These are phyloP conservation scores for Mesorhabditis spiculigera DNA, from an alignment of 2,888 invertebrate genomes.

Conservation along the genomic window DNA sequence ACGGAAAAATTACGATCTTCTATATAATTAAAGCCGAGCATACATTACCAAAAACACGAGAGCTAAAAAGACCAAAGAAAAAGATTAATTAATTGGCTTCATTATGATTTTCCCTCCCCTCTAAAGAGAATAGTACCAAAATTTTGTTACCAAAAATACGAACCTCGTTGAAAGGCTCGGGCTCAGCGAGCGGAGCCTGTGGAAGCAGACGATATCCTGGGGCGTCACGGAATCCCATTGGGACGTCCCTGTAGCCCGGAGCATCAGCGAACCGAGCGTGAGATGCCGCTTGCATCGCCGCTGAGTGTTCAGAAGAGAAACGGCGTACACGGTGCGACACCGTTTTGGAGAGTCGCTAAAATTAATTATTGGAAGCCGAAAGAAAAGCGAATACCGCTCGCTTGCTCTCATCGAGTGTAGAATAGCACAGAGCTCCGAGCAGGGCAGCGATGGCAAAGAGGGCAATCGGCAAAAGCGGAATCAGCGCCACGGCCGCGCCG, in stretches of 20 bases:
- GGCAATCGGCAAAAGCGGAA: constrained; percentile 56
- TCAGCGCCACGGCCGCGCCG: constrained; percentile 49
- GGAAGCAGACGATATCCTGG: constrained; percentile 58
- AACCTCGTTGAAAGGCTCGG: constrained; percentile 30
- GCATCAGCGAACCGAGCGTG: not conserved
- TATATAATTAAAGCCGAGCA: too few relatives aligned
- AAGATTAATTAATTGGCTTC: too few relatives aligned
- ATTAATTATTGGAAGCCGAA: not conserved
- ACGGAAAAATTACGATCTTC: too few relatives aligned
- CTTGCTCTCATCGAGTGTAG: constrained; percentile 9
- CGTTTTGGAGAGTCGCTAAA: not conserved
- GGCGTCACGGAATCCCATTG: constrained; percentile 23
- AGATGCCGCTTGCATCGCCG: constrained; percentile 12
- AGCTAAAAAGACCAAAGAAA: too few relatives aligned
- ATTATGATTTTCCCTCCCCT: too few relatives aligned
- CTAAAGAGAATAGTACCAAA: too few relatives aligned
- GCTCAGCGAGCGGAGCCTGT: constrained; percentile 53
- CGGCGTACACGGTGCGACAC: not conserved
- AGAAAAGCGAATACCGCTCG: constrained; percentile 9
- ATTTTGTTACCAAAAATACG: too few relatives aligned
- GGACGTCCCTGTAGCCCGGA: not conserved
- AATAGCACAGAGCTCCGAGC: constrained; percentile 40
- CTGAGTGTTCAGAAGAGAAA: constrained; percentile 4
- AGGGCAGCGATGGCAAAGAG: constrained; percentile 48
- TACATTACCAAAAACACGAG: too few relatives aligned